Evolutionary conservation across 1,140 invertebrate species (phyloP), one percentile per base, ranked within the genome.

Genomic region (Drosophila melanica): DNA sequence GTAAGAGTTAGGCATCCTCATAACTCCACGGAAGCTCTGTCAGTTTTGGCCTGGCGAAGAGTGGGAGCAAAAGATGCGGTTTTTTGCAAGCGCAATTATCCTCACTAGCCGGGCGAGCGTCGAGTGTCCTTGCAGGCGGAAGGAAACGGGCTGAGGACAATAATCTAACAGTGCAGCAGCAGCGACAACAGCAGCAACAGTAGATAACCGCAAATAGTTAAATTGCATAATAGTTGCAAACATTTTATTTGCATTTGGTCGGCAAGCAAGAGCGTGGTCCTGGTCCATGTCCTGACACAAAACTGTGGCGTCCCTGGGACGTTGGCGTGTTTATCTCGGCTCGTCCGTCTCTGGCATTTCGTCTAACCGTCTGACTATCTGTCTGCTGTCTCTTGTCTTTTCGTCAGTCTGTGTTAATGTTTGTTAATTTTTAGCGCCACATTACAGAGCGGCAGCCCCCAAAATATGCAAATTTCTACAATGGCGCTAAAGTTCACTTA

Each of bases 161-260:
- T 76, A 76, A 76, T 76, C 69, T 66, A 51, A 23, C 68, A 37
- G 53, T 60, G 37, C 69, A 60, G 41, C 66, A 55, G 18, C 47
- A 74, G 14, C 42, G 44, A 8, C 39, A 48, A 11, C 41, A 60
- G n/a, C 35, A 60, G 7, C 33, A 42, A 4, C 63, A 54, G 48
- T 58, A 74, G 75, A 77, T 77, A 77, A 77, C 75, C 75, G 64
- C 75, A 77, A 77, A 74, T 77, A 74, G 75, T 77, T 77, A 68
- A 77, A 74, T 77, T 77, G 75, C 71, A 77, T 77, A 74, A 77
- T 77, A 77, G 74, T 77, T 74, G 74, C 74, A 77, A 73, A 77
- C 63, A 74, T 74, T 77, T 77, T 77, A 77, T 77, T 77, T 74
- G 70, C 75, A 77, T 77, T 76, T 72, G 44, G 64, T n/a, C 58